A percentile compares a stretch with the other conserved stretches of the same genome.
These are phyloP conservation scores for Orgyia antiqua DNA, from an alignment of 2,888 invertebrate genomes.

Conservation along the genomic window DNA sequence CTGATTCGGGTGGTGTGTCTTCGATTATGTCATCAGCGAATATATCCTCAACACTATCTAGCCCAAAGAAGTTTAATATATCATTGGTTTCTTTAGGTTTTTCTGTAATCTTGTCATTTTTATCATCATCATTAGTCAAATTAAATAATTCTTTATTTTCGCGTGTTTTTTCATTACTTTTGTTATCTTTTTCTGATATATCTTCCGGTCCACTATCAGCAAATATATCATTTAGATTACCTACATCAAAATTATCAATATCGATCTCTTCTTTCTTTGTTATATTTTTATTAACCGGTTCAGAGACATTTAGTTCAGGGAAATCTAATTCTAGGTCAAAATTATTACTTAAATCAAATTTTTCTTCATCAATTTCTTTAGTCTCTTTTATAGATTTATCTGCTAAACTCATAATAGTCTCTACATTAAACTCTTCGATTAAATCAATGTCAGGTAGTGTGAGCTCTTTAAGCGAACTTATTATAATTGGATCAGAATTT, in stretches of 20 bases:
- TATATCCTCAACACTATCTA: slow-evolving; percentile 55
- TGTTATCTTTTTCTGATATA: slow-evolving; percentile 4
- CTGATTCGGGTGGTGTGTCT: slow-evolving; percentile 21
- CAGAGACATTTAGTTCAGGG: slow-evolving; percentile 20
- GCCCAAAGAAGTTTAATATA: slow-evolving; percentile 41
- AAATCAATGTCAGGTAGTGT: slow-evolving; percentile 50
- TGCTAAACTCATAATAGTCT: slow-evolving; percentile 35
- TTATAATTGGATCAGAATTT: slow-evolving; percentile 15
- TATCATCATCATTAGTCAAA: slow-evolving; percentile 12
- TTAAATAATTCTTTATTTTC: too few species aligned
- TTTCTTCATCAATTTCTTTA: slow-evolving; percentile 8
- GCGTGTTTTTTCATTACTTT: not conserved
- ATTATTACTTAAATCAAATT: slow-evolving; percentile 27
- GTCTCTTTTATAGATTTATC: slow-evolving; percentile 17
- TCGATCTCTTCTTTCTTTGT: slow-evolving; percentile 12
- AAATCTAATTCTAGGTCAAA: slow-evolving; percentile 48
- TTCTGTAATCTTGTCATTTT: slow-evolving; percentile 11
- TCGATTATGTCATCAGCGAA: slow-evolving; percentile 56
- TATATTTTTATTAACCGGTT: slow-evolving; percentile 12
- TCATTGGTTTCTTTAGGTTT: slow-evolving; percentile 25
- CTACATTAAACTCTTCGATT: slow-evolving; percentile 48
- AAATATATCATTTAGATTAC: slow-evolving; percentile 50
- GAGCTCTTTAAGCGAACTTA: slow-evolving; percentile 33
- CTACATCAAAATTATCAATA: slow-evolving; percentile 56
- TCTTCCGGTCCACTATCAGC: slow-evolving; percentile 48